Evolutionary conservation across 2,888 invertebrate genomes (phyloP).

Genomic region (Venustoraphidia nigricollis): DNA sequence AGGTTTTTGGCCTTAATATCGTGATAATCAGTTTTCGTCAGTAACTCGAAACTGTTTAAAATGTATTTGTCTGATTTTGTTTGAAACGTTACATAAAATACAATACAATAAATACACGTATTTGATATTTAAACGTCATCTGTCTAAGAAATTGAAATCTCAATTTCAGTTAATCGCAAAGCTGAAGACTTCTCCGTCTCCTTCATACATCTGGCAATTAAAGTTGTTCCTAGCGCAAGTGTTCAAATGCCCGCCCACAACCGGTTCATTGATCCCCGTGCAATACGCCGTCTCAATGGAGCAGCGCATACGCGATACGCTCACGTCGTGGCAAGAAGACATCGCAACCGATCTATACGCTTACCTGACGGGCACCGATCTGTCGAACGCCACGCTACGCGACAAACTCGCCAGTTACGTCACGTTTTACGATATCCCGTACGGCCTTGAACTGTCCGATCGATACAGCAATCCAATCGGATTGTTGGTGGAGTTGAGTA

Average conservation of each 20-base stretch:
- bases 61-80: no score
- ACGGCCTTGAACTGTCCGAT: slow-evolving; percentile 13
- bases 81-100: no score
- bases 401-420: slow-evolving; percentile 37
- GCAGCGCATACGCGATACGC: slow-evolving; percentile 34
- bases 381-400: slow-evolving; percentile 24
- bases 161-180: slow-evolving; percentile 36
- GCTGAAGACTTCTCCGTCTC: slow-evolving; percentile 34
- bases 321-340: slow-evolving; percentile 38
- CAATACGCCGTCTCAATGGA: slow-evolving; percentile 46
- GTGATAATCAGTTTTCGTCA: no score
- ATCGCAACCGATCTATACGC: slow-evolving; percentile 30
- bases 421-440: slow-evolving; percentile 41
- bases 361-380: slow-evolving; percentile 31
- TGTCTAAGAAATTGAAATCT: slow-evolving; percentile 19
- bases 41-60: no score
- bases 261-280: slow-evolving; percentile 36
- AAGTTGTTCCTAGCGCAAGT: slow-evolving; percentile 48
- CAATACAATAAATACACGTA: no score
- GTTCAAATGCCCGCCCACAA: slow-evolving; percentile 24
- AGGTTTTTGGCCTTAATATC: no score
- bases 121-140: slow-evolving; percentile 5
- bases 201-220: slow-evolving; percentile 57
- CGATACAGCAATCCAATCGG: neutral
- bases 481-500: neutral